phyloP scores from a whole-genome alignment of 1,140 invertebrate genomes.

The Drosophila burlai region DNA sequence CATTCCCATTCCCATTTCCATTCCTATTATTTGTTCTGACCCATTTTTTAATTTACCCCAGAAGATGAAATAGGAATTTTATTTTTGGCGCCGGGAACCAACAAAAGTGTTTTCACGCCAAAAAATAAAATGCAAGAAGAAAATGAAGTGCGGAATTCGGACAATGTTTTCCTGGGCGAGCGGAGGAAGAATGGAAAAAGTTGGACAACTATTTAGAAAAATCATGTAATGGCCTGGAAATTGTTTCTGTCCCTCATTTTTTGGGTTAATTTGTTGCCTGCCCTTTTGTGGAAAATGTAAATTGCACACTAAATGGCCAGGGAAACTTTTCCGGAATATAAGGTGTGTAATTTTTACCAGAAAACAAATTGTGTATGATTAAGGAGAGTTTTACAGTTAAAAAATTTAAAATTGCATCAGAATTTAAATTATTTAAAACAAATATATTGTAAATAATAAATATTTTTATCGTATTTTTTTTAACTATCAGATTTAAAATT shows the following conservation, averaged over 20 bases:
- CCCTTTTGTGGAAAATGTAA: constrained; percentile 3
- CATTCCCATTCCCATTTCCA: not conserved
- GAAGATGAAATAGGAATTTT: constrained; percentile 75
- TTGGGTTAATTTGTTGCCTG: constrained; percentile 36
- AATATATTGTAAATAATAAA: no score
- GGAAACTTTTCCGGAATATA: not conserved
- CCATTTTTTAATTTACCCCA: constrained; percentile 76
- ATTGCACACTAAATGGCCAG: not conserved
- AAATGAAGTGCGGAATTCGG: constrained; percentile 24
- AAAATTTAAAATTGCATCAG: no score
- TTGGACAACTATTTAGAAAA: constrained; percentile 61
- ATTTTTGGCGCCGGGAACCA: constrained; percentile 50
- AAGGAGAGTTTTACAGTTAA: not conserved
- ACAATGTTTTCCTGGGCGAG: constrained; percentile 5
- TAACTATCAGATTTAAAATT: not conserved
- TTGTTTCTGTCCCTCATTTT: constrained; percentile 31
- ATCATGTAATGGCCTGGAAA: constrained; percentile 53
- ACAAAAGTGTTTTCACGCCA: constrained; percentile 60
- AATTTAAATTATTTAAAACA: no score
- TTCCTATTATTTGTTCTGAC: constrained; percentile 40
- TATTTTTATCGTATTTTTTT: not conserved
- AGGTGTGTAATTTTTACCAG: not conserved
- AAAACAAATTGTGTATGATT: not conserved
- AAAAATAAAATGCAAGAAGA: constrained; percentile 7
- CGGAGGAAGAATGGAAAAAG: constrained; percentile 39